A percentile compares a stretch with the other conserved stretches of the same genome.
These are phyloP conservation scores for Pyrochroa serraticornis DNA, from an alignment of 2,888 invertebrate genomes.

Conservation along the genomic window DNA sequence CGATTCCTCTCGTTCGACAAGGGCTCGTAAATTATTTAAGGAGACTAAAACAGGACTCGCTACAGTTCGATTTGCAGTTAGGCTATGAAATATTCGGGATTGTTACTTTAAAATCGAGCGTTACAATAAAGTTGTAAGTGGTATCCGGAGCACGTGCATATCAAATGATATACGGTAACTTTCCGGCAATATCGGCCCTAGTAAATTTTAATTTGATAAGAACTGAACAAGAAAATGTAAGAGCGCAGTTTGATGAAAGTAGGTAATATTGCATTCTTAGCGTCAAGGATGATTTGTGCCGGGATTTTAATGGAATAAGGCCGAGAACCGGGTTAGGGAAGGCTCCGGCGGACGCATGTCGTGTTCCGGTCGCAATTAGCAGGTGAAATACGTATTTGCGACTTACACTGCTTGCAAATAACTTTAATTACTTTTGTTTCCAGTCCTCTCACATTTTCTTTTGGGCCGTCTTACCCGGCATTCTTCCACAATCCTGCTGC, in stretches of 20 bases:
- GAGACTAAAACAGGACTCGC: background rate
- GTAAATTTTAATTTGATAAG: conserved; percentile 55
- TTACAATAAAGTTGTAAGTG: conserved; percentile 5
- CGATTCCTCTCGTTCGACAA: too few species aligned
- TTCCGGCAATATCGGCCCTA: conserved; percentile 38
- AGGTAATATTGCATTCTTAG: conserved; percentile 56
- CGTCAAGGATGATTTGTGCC: conserved; percentile 55
- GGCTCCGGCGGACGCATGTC: conserved; percentile 23
- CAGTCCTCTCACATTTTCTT: conserved; percentile 13
- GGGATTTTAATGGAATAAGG: conserved; percentile 31
- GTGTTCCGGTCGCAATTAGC: conserved; percentile 30
- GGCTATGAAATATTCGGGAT: background rate
- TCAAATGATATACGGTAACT: conserved; percentile 38
- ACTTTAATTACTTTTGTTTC: conserved; percentile 32
- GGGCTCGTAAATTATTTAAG: too few species aligned
- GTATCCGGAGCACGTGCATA: conserved; percentile 36
- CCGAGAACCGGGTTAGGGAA: conserved; percentile 10
- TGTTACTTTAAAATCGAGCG: background rate
- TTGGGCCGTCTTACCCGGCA: background rate
- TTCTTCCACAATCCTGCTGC: too few species aligned
- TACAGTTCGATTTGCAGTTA: conserved; percentile 8
- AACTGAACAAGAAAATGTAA: conserved; percentile 46
- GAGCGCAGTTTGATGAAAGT: conserved; percentile 48
- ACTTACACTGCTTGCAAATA: conserved; percentile 29
- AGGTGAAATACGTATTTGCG: conserved; percentile 28